Conservation (phyloP, 2,113 vertebrate species). For the Chaetops frenatus region DNA sequence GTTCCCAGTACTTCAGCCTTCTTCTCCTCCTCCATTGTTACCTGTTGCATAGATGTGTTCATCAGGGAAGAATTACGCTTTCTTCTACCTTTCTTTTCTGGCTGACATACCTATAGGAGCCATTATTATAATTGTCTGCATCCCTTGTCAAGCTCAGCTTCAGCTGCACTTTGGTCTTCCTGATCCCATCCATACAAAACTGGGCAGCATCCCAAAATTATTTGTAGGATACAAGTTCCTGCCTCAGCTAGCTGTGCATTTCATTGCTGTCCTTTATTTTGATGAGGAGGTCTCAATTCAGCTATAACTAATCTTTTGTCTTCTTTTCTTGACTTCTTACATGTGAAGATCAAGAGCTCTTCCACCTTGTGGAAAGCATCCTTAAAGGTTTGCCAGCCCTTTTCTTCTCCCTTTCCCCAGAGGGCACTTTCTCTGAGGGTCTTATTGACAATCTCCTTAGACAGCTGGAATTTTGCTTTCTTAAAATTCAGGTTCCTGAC, state of each 20-base stretch:
- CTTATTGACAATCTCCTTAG: not conserved
- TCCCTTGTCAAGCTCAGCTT: not conserved
- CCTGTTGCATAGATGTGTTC: accelerated
- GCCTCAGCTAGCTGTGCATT: not conserved
- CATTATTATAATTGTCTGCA: not conserved
- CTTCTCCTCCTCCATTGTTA: not conserved
- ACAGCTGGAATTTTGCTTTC: not conserved
- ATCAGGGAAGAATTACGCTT: not conserved
- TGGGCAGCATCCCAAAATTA: accelerated
- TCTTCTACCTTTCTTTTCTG: not conserved
- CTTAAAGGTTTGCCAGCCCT: not conserved
- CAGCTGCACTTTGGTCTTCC: not conserved
- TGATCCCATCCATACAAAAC: not conserved
- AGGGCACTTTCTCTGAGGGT: not conserved
- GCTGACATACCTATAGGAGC: not conserved
- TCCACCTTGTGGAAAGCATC: not conserved
- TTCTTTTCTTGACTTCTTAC: not conserved
- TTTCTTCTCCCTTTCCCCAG: not conserved
- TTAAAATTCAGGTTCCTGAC: not conserved
- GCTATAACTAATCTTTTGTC: not conserved
- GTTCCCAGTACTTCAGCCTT: not conserved
- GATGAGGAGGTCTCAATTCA: not conserved
- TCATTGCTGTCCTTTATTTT: not conserved
- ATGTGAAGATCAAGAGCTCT: not conserved
- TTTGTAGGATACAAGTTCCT: not conserved